Evolutionary conservation across 2,797 vertebrate species (phyloP), one percentile per base, ranked within the genome.

Genomic region (Sebastolobus alascanus): DNA sequence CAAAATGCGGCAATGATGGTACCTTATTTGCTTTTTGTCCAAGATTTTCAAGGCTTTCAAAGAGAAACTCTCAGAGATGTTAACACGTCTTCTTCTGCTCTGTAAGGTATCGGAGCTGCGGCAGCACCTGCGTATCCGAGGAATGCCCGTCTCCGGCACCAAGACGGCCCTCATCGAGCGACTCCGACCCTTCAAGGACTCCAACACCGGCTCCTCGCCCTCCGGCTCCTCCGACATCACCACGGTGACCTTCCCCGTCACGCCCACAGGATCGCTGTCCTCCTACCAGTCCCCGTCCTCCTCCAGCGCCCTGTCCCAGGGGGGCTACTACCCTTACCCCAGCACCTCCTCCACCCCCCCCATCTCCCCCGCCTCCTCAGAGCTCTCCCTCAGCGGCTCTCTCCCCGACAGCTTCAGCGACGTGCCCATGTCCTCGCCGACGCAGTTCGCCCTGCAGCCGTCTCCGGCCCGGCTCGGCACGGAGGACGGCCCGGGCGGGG

Each of bases 291-390:
- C 97, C 0, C 97, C 97, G 0, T 95, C 97, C 12, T 97, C 97
- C 18, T 90, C 95, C 78, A 93, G 96, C 13, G 94, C 96, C 84
- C 84, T 97, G 8, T 96, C 97, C 1, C 97, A 97, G 1, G 96
- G 93, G 3, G 92, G 97, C 33, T 97, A 97, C 94, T 99, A 97
- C 84, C 97, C 96, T 12, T 98, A 99, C 2, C 97, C 98, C 87
- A 98, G 97, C 94, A 98, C 97, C 84, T 98, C 98, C 85, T 98
- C 98, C 85, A 98, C 97, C 3, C 98, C 98, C 0, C 98, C 99
- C 13, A 97, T 99, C 91, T 99, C 99, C 0, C 99, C 99, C 0
- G 97, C 98, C 37, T 99, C 98, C 0, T 99, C 98, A 0, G 98
- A 99, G 82, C 95, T 98, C 38, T 99, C 98, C 0, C 96, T 97